Evolutionary conservation across 2,797 vertebrate species (phyloP), one percentile per base, ranked within the genome.

Genomic region (Okamejei kenojei): DNA sequence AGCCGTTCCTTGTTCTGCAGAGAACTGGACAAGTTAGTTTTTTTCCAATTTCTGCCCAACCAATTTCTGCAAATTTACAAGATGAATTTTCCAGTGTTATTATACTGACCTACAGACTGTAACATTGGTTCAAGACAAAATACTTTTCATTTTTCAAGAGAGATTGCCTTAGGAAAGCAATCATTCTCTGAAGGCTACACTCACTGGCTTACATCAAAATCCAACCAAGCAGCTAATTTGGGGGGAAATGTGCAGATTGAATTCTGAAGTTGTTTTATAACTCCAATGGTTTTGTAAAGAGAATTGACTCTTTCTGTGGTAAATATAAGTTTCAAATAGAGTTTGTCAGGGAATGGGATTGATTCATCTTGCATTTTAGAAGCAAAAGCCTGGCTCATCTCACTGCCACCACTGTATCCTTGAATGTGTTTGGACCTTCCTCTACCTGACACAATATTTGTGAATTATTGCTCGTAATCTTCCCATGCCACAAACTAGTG

Each of bases 121-220:
- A 76, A 92, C 71, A 76, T 92, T 92, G 90, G 90, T 74, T 92
- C 68, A 92, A 92, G 38, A 76, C 68, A 92, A 71, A 76, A 92
- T 38, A 38, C 90, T 54, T 92, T 92, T 76, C 71, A 58, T 92
- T 76, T 92, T 92, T 74, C 90, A 74, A 76, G 90, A 71, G 35
- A 76, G 38, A 92, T 92, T 92, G 90, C 90, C 38, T 74, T 1
- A 58, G 90, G 82, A 86, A 86, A 86, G 90, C 90, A 92, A 92
- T 92, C 90, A 76, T 38, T 29, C 10, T 76, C 15, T 76, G 38
- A 92, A 76, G 71, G 38, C 38, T 8, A n/a, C 90, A 76, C 71
- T 74, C 90, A 54, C 35, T 76, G 71, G 38, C 71, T 38, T 54
- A 76, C 71, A 58, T 26, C 71, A 76, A 38, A 76, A 76, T 92